These are phyloP conservation scores for Strigops habroptila DNA, from an alignment of 2,113 vertebrate genomes.

Conservation along the genomic window DNA sequence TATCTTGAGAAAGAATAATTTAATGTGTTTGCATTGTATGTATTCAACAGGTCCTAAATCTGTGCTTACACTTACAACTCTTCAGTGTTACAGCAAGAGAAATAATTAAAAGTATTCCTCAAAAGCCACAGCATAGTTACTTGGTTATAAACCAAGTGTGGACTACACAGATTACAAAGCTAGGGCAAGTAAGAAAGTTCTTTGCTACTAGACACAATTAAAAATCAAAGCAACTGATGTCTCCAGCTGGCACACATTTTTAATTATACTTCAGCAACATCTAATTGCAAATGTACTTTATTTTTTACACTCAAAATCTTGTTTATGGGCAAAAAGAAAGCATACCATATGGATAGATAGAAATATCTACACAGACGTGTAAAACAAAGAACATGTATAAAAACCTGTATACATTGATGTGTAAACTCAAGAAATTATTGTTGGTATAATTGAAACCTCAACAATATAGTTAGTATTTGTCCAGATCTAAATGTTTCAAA, in stretches of 20 bases:
- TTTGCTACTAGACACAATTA: background rate
- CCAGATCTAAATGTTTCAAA: background rate
- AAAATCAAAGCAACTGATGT: background rate
- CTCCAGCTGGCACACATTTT: background rate
- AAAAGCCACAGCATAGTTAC: background rate
- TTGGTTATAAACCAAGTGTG: background rate
- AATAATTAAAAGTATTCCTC: background rate
- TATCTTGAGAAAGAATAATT: background rate
- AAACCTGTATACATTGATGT: background rate
- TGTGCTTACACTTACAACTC: background rate
- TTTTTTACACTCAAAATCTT: background rate
- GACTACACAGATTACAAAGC: background rate
- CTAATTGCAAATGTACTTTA: conserved; percentile 1
- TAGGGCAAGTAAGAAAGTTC: background rate
- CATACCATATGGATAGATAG: background rate
- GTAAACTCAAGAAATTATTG: background rate
- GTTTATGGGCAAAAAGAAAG: background rate
- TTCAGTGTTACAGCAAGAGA: background rate
- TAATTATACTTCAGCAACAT: conserved; percentile 7
- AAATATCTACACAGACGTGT: background rate
- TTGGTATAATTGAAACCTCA: background rate
- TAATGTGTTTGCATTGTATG: background rate
- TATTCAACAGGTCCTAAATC: background rate
- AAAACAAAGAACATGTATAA: background rate
- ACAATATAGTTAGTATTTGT: background rate